Base-by-base conservation (phyloP, 2,113 vertebrate species). In the Strigops habroptila region DNA sequence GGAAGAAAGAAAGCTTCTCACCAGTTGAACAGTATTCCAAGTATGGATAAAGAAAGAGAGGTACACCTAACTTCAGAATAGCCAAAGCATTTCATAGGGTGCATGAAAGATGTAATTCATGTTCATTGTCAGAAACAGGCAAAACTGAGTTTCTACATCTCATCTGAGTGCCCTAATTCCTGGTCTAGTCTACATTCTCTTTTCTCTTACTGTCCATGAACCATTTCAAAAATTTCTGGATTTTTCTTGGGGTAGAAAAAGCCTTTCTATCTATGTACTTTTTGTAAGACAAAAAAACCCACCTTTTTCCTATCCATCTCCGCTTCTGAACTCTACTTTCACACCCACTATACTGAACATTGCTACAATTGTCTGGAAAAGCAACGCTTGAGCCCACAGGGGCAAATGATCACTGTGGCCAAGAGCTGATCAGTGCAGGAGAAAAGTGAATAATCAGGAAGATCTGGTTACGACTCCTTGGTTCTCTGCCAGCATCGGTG, bases 81-180 rank as follows among this genome's bases (percentile, higher is more conserved):
- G 7, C 19, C 52, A 73, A 73, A 62, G 13, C 21, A 44, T 75
- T 71, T 71, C n/a, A 27, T 39, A 80, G 31, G 7, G 23, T 30
- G 12, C 46, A 23, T 65, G 13, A 43, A 86, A 81, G 8, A 44
- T 64, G 18, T 63, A 35, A 70, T 53, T 79, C 37, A n/a, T 7
- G 4, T 59, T 71, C 33, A 16, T 37, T 9, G 24, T 13, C 3
- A 57, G 31, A 83, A 88, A 49, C 25, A 52, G 7, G 12, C 4
- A 70, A 91, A 78, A 27, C 6, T 65, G 22, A 28, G 4, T 77
- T 86, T 77, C 53, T 33, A 0, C 3, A 12, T 57, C n/a, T 92
- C 53, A 64, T 0, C 1, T 16, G 7, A 59, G 7, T 41, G 31
- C 8, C 11, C 9, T 49, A 35, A 57, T 35, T 48, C 49, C 48